Conservation (phyloP, 1,140 invertebrate genomes). For the Pseudomyrmex dendroicus region DNA sequence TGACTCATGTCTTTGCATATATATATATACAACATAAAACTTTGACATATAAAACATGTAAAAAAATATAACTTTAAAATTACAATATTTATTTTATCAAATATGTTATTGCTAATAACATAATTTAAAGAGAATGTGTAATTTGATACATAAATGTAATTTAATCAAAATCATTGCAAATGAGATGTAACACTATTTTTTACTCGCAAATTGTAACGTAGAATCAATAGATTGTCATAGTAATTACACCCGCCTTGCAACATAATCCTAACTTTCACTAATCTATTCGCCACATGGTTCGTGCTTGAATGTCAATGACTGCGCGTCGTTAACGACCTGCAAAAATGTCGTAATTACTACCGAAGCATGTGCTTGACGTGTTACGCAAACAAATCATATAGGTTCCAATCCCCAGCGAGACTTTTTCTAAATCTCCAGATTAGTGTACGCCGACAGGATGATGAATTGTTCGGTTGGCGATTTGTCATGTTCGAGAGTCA, state of each 20-base stretch:
- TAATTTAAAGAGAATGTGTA: neutral
- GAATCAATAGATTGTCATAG: neutral
- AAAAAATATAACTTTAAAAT: neutral
- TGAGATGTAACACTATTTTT: neutral
- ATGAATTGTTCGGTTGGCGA: constrained; percentile 51
- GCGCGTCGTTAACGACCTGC: constrained; percentile 15
- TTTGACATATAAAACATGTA: neutral
- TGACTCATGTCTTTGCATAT: too few relatives aligned
- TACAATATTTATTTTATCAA: neutral
- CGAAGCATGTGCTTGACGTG: constrained; percentile 8
- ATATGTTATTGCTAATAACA: neutral
- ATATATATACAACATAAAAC: neutral
- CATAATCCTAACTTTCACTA: constrained; percentile 42
- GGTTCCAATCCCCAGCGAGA: neutral
- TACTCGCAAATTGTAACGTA: neutral
- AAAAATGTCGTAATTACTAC: constrained; percentile 53
- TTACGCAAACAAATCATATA: constrained; percentile 37
- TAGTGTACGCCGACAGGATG: constrained; percentile 28
- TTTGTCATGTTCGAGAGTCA: neutral
- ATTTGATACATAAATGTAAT: neutral
- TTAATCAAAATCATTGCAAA: neutral
- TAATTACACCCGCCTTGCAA: constrained; percentile 21
- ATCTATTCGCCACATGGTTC: neutral
- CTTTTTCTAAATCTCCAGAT: constrained; percentile 27
- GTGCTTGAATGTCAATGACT: constrained; percentile 49